Base-by-base conservation (phyloP, 2,797 vertebrate genomes). In the Epinephelus awoara region DNA sequence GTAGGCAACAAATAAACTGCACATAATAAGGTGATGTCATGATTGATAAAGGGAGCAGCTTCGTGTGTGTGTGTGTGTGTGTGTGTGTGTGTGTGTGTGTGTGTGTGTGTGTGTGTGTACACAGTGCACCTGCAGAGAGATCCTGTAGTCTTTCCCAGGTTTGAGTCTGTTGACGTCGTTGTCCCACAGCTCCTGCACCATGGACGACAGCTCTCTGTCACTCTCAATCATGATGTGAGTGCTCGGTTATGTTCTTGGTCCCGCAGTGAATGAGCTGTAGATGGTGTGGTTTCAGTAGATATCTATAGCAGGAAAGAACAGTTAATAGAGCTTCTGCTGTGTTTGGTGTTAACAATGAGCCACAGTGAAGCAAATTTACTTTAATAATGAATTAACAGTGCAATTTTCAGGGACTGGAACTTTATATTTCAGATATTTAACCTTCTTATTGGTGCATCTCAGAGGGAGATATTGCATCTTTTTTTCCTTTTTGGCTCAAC, bases 171-270 rank as follows among this genome's bases (percentile, higher is more conserved):
- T 96, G 81, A 93, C 3, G 38, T 96, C 96, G 0, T 93, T 95
- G 91, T 96, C 95, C 96, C 96, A 96, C 5, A 96, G 91, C 57
- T 94, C 86, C 92, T 96, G 95, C 74, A 90, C 93, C 83, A 96
- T 94, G 80, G 92, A 79, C 6, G 94, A 95, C 76, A 96, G 91
- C 82, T 96, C 94, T 80, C 83, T 87, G 82, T 96, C 94, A 40
- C 90, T 92, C 86, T 96, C 95, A 18, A 87, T 94, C 95, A 95
- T 95, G 67, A 55, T 91, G n/a, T 1, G 12, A 18, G 54, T 5
- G 49, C 49, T 88, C 19, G 3, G 18, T 75, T 18, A 50, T 38
- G 38, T 23, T 56, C 14, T 63, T 62, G 61, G 67, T 83, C 62
- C 73, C 15, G 12, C 66, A 5, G 79, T 44, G 66, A 75, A 63